Base-by-base conservation (phyloP, 2,113 vertebrate species). In the Cichladusa arquata region DNA sequence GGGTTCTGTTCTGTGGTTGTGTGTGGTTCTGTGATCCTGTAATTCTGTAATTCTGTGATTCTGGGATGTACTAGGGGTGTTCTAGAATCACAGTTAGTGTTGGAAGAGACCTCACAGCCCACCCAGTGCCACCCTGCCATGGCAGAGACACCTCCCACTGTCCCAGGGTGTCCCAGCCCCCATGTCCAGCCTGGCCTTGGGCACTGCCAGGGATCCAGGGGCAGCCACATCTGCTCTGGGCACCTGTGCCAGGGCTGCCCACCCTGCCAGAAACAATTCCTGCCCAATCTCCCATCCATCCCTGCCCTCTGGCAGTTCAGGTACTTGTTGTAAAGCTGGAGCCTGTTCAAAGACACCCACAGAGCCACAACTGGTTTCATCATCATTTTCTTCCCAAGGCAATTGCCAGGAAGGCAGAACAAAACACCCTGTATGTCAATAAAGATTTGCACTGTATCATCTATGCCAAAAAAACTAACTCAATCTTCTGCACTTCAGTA, bases 401-500 rank as follows among this genome's bases (percentile, higher is more conserved):
- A 36, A 31, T 45, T 14, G 82, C 26, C 26, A 17, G 56, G 81
- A 72, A 87, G 53, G 66, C 34, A 72, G 71, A 47, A 51, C 62
- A 89, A 96, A 66, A 23, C 53, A 65, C 58, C 19, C 45, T 14
- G 56, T 29, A 1, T 58, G 91, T 85, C 94, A 88, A 50, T 77
- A 95, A 95, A 42, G 58, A 83, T 95, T 92, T 96, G 70, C 91
- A 44, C 54, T 69, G 86, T 45, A 92, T 93, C 87, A 83, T 44
- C 73, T 77, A 2, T 36, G 91, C 65, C 76, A 74, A 96, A 96
- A 88, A 91, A 67, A 53, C 45, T 62, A 87, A 87, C 38, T 69
- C 90, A 76, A 64, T 97, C 79, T 89, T 40, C 85, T 92, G 48
- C 85, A 90, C 78, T 95, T 95, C 93, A 93, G 90, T 47, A 86